Conservation (phyloP, 1,140 invertebrate species). For the Drosophila sproati region DNA sequence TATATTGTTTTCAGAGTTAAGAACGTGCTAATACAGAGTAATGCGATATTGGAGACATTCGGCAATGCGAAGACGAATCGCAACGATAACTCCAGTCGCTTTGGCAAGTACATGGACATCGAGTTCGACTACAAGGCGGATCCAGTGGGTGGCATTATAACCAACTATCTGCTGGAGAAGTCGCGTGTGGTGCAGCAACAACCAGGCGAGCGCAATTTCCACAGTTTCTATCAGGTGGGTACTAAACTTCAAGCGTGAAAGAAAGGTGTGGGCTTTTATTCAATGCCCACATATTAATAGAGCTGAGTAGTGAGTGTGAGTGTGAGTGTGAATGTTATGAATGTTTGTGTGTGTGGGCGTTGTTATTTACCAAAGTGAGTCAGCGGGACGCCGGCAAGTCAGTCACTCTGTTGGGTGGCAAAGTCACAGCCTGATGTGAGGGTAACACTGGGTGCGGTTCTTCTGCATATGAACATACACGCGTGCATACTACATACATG, state of each 20-base stretch:
- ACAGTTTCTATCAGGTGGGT: conserved; percentile 97
- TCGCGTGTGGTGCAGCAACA: conserved; percentile 97
- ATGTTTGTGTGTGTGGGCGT: conserved; percentile 34
- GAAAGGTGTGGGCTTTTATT: background rate
- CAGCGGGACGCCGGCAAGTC: conserved; percentile 50
- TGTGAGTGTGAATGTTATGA: conserved; percentile 8
- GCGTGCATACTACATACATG: background rate
- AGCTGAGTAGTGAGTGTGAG: conserved; percentile 6
- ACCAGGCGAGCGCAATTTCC: conserved; percentile 97
- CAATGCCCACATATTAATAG: conserved; percentile 3
- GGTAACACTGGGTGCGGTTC: background rate
- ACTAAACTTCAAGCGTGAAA: background rate
- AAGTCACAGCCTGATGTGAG: conserved; percentile 8
- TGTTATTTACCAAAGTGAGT: conserved; percentile 64
- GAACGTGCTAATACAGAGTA: conserved; percentile 98
- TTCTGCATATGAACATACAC: background rate
- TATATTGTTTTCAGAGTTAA: conserved; percentile 91
- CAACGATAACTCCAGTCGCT: conserved; percentile 98
- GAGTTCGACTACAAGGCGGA: conserved; percentile 99
- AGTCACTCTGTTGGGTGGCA: background rate
- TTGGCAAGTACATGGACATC: conserved; percentile 99
- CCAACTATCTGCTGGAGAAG: conserved; percentile 98
- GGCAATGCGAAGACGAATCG: conserved; percentile 99
- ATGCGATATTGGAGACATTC: conserved; percentile 97
- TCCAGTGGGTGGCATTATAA: conserved; percentile 97